phyloP scores from a whole-genome alignment of 2,888 invertebrate genomes.

The Plemyria rubiginata region DNA sequence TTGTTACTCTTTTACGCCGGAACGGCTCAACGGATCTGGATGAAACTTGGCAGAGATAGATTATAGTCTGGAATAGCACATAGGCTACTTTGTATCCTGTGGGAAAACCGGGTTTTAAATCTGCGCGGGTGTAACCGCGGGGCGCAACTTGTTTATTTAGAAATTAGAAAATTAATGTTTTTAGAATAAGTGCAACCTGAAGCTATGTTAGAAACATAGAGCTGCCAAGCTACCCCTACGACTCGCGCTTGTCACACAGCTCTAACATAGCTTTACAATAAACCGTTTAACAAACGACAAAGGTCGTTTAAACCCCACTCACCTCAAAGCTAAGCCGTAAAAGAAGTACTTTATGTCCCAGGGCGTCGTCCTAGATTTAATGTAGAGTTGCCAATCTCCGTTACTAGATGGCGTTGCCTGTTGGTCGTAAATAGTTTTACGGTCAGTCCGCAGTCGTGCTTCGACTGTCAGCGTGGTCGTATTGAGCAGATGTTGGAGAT shows the following conservation, averaged over 20 bases:
- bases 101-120: no score
- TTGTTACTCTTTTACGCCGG: no score
- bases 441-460: conserved; percentile 55
- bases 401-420: conserved; percentile 68
- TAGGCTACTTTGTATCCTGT: no score
- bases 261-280: conserved; percentile 41
- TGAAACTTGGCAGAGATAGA: no score
- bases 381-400: conserved; percentile 70
- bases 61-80: no score
- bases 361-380: conserved; percentile 59
- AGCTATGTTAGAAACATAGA: not conserved
- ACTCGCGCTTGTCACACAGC: not conserved
- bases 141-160: no score
- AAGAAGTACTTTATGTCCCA: conserved; percentile 62
- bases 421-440: conserved; percentile 73
- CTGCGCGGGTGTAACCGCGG: no score
- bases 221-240: no score
- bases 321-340: conserved; percentile 68
- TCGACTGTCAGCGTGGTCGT: conserved; percentile 50
- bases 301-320: conserved; percentile 73
- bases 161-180: no score
- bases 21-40: no score
- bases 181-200: not conserved
- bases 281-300: conserved; percentile 64
- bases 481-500: conserved; percentile 40